Base-by-base conservation (phyloP, 2,113 vertebrate species). In the Centrocercus urophasianus region DNA sequence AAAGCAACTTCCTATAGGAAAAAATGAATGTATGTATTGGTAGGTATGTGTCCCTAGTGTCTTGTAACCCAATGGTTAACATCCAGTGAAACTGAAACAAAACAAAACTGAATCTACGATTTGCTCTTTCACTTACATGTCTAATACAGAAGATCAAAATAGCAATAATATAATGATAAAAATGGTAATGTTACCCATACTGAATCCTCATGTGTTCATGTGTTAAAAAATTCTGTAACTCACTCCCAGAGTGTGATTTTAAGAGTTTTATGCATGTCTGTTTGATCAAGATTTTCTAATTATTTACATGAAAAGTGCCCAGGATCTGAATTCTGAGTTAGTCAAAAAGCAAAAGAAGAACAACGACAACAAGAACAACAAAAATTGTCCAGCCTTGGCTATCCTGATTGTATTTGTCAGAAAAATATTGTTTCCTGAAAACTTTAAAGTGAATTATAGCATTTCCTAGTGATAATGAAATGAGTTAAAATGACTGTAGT, bases 51-150 rank as follows among this genome's bases (percentile, higher is more conserved):
- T 40, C 65, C 0, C 1, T 59, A 54, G 9, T 24, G 71, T 61
- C 10, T 6, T 61, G 4, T 42, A 12, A 73, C 16, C 15, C 13
- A 42, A 6, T 22, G 11, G 12, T 60, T 76, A 56, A 30, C 6
- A 66, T 21, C 21, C 13, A 42, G 16, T 65, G 3, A 77, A 48
- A 28, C 36, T 54, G 50, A 72, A 36, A 60, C 3, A 80, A 86
- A 86, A 27, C 0, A 0, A 1, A 45, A 60, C 13, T 0, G 1
- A 45, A 60, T 13, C 7, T 16, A 73, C 69, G 48, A 22, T 40
- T 72, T 86, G 17, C 2, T 60, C 83, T 93, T 71, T 65, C 50
- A n/a, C 18, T 72, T 66, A 54, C 9, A 17, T 24, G 59, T 34
- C 28, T 52, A 47, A 60, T 32, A 40, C 17, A 14, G 43, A 22